Evolutionary conservation across 1,140 invertebrate genomes (phyloP), one percentile per base, ranked within the genome.

Genomic region (Streblospio benedicti): DNA sequence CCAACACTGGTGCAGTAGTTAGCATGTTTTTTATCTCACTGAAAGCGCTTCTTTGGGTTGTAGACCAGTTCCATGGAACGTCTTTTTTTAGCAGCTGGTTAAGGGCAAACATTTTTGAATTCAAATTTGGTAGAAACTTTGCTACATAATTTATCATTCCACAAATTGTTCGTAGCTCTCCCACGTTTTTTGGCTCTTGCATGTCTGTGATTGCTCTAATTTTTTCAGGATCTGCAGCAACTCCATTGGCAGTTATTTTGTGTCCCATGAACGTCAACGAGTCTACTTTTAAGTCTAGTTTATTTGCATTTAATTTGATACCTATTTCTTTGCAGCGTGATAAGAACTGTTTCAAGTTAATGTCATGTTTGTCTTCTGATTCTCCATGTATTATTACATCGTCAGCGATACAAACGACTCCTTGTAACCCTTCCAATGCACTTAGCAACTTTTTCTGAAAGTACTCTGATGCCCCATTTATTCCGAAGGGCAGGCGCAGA

Each of bases 151-250:
- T 66, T 0, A 65, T 52, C 52, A 70, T 61, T 14, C 69, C 69
- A 2, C 68, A 23, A 0, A 71, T 55, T n/a, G 61, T 16, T 58
- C 62, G 53, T 3, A 69, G 60, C n/a, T 31, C 66, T 50, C 45
- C 43, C 27, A 60, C 62, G 41, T 66, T 41, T 45, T 23, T 33
- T 33, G 67, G 68, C 9, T 18, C 38, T 44, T 32, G 54, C 45
- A 70, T 61, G 2, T 63, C 28, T 12, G 14, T 35, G 1, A 80
- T 74, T 23, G 72, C 72, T 14, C 65, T 58, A 0, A 77, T 60
- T 60, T 79, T 80, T 6, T 65, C 64, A 5, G 69, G 69, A 62
- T 79, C 76, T 31, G 71, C 60, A 43, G 64, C 61, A 5, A 81
- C 61, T 5, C 79, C 79, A 12, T 74, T 59, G 33, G 51, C 53